These are phyloP conservation scores for Pissodes strobi DNA, from an alignment of 1,140 invertebrate genomes.

Conservation along the genomic window DNA sequence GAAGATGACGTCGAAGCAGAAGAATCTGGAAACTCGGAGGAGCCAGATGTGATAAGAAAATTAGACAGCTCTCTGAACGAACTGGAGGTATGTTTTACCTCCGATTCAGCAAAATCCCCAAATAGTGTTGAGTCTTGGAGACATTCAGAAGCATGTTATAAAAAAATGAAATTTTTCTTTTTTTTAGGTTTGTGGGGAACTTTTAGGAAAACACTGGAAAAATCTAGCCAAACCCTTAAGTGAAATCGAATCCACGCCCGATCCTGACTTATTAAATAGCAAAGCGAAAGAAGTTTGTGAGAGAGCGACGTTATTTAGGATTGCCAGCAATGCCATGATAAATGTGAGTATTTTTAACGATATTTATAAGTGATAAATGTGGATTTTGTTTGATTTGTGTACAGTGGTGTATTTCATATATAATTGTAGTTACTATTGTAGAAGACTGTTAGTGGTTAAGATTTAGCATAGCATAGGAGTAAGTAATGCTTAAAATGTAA, in stretches of 20 bases:
- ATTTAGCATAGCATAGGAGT: no score
- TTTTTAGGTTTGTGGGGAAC: constrained; percentile 81
- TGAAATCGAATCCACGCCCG: constrained; percentile 74
- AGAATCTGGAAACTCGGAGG: constrained; percentile 57
- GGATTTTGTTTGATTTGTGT: no score
- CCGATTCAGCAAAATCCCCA: no score
- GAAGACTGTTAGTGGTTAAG: no score
- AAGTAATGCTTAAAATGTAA: background rate
- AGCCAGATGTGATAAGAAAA: constrained; percentile 64
- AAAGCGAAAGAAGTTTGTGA: constrained; percentile 83
- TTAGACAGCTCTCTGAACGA: constrained; percentile 73
- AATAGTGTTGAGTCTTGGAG: no score
- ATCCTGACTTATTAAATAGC: constrained; percentile 62
- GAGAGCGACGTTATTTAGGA: constrained; percentile 88
- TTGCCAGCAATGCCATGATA: constrained; percentile 94
- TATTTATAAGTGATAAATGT: no score
- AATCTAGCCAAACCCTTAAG: constrained; percentile 81
- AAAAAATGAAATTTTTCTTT: background rate
- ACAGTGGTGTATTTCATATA: no score
- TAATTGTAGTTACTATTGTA: no score
- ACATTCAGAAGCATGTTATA: no score
- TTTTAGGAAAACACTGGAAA: constrained; percentile 85
- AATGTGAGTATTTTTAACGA: constrained; percentile 71
- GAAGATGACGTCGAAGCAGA: constrained; percentile 78
- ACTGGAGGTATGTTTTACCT: constrained; percentile 57